Base-by-base conservation (phyloP, 2,113 vertebrate species). In the Melanostigma gelatinosum region DNA sequence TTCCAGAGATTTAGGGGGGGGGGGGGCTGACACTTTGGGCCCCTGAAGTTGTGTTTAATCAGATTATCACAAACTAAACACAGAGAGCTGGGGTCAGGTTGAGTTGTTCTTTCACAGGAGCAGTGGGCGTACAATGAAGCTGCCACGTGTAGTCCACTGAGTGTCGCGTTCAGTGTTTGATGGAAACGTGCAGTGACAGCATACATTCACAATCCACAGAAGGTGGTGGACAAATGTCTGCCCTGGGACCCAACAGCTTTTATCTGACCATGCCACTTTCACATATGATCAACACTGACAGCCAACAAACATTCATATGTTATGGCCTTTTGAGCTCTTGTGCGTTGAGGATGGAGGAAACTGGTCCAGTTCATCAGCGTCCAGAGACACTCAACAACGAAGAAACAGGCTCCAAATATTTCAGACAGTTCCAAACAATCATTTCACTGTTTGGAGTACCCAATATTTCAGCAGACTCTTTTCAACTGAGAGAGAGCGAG, bases 401-500 rank as follows among this genome's bases (percentile, higher is more conserved):
- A 52, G 36, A 20, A 7, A 66, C 16, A 32, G 20, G 16, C n/a
- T 54, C 9, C 63, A 67, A 60, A 68, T 34, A 9, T 46, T 44
- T 32, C 74, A 48, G 36, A 66, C 71, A 40, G 62, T 52, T 63
- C 40, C 55, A 80, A 24, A 79, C 61, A 61, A 77, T 27, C 52
- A 29, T 62, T 77, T 38, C 16, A 77, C 58, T 36, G 20, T 67
- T 73, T 55, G 55, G n/a, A 73, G 54, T 48, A 67, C 77, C 38
- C 66, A 71, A 70, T 77, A 69, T 78, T 73, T 83, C 64, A 72
- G 72, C 2, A 7, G 32, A 16, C 36, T 71, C 54, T 75, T 68
- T 80, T 76, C 64, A 83, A 34, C 24, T 24, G 24, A 24, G 24
- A 24, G 24, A 24, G 24, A 24, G 24, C 24, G 24, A 24, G 24